phyloP scores from a whole-genome alignment of 1,140 invertebrate genomes.

The Oreohelix idahoensis region DNA sequence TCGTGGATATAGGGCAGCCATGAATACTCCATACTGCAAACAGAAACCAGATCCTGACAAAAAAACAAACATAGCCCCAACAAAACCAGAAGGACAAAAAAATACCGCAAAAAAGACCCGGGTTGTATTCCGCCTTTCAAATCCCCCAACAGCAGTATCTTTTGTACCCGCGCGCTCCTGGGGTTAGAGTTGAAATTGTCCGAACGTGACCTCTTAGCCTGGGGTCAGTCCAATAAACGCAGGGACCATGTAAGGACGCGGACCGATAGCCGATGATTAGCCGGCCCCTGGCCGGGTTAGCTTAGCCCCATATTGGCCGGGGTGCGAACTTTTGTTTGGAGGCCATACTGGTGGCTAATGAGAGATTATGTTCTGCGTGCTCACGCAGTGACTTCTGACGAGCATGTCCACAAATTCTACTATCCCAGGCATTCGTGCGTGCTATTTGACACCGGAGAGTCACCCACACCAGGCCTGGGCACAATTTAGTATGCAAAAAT shows the following conservation, averaged over 20 bases:
- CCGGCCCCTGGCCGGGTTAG: neutral
- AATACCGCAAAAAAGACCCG: neutral
- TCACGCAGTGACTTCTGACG: neutral
- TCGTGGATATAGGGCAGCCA: neutral
- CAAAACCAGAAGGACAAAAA: neutral
- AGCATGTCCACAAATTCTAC: neutral
- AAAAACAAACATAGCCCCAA: neutral
- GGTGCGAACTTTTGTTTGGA: conserved; percentile 13
- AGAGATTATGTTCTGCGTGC: neutral
- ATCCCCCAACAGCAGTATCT: neutral
- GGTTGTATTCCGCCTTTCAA: neutral
- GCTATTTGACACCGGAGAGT: no score
- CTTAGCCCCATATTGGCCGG: conserved; percentile 3
- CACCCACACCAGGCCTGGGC: no score
- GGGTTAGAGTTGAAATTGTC: conserved; percentile 14
- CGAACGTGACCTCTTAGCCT: neutral
- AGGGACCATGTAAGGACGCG: conserved; percentile 1
- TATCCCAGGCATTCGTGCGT: no score
- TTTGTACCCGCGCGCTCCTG: neutral
- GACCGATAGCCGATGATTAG: conserved; percentile 9
- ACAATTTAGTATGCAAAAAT: no score
- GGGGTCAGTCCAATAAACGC: conserved; percentile 13
- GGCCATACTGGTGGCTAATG: conserved; percentile 20
- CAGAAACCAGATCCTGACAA: neutral
- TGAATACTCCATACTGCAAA: neutral